A percentile compares a stretch with the other conserved stretches of the same genome.
Conservation (phyloP, 2,888 invertebrate genomes). For the Augochlorella aurata region DNA sequence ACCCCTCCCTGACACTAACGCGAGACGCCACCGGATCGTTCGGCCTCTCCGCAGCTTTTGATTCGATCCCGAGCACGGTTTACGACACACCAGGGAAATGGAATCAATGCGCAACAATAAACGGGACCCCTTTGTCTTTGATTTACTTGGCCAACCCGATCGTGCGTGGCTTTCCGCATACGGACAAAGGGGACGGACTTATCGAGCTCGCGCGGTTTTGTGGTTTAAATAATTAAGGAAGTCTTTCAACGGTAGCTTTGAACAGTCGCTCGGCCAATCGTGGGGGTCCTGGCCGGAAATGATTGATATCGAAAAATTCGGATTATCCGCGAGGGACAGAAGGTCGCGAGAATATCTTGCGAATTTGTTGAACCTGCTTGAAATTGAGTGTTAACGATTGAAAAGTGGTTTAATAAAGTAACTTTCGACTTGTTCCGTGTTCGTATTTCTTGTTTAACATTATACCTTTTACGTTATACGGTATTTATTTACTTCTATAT, state of each 20-base stretch:
- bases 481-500: too few relatives aligned
- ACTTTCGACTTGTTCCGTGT: too few relatives aligned
- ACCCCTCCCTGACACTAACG: not conserved
- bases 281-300: not conserved
- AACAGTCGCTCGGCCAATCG: not conserved
- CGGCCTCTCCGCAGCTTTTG: not conserved
- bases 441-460: too few relatives aligned
- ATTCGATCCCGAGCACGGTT: slow-evolving; percentile 14
- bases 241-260: not conserved
- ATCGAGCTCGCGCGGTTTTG: not conserved
- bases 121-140: slow-evolving; percentile 27
- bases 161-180: slow-evolving; percentile 9
- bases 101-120: slow-evolving; percentile 30
- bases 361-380: not conserved
- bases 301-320: not conserved
- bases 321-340: not conserved
- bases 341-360: not conserved
- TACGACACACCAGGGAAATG: slow-evolving; percentile 20
- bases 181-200: slow-evolving; percentile 22
- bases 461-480: too few relatives aligned
- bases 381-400: too few relatives aligned
- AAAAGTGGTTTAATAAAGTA: too few relatives aligned
- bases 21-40: not conserved
- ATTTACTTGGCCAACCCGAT: slow-evolving; percentile 32
- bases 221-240: slow-evolving; percentile 16